These are phyloP conservation scores for Watsonalla binaria DNA, from an alignment of 2,888 invertebrate species.

Conservation along the genomic window DNA sequence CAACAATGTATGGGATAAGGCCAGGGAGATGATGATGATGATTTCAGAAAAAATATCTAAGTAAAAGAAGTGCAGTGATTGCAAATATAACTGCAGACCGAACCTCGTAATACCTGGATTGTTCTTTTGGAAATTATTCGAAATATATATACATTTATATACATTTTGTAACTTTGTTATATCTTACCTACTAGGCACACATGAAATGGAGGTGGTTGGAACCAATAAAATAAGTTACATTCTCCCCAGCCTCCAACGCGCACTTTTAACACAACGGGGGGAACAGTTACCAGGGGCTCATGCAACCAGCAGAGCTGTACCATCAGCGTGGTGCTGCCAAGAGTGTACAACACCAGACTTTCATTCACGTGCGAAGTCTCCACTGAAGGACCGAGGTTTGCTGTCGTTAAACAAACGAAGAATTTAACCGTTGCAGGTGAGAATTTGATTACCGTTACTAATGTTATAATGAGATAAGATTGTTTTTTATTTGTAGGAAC, in stretches of 20 bases:
- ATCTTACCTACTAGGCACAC: not conserved
- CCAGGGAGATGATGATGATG: too few relatives aligned
- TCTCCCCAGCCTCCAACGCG: slow-evolving; percentile 53
- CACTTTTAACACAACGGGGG: slow-evolving; percentile 59
- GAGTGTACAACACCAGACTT: slow-evolving; percentile 50
- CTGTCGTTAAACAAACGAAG: slow-evolving; percentile 67
- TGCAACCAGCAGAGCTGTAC: slow-evolving; percentile 59
- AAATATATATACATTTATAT: too few relatives aligned
- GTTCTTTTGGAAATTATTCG: too few relatives aligned
- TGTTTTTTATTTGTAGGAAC: too few relatives aligned
- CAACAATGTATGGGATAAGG: too few relatives aligned
- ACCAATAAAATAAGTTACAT: slow-evolving; percentile 1
- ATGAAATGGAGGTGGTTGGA: slow-evolving; percentile 2
- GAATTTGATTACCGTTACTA: slow-evolving; percentile 4
- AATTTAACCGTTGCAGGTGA: slow-evolving; percentile 67
- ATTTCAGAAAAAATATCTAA: too few relatives aligned
- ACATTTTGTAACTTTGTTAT: too few relatives aligned
- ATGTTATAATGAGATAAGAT: too few relatives aligned
- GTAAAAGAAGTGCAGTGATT: too few relatives aligned
- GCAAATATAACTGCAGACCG: too few relatives aligned
- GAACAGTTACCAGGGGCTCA: slow-evolving; percentile 42
- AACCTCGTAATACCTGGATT: too few relatives aligned
- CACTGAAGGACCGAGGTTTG: slow-evolving; percentile 66
- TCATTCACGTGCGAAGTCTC: slow-evolving; percentile 70
- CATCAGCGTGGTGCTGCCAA: slow-evolving; percentile 56